Evolutionary conservation across 2,888 invertebrate genomes (phyloP), one percentile per base, ranked within the genome.

Genomic region (Polydrusus pterygomalis): DNA sequence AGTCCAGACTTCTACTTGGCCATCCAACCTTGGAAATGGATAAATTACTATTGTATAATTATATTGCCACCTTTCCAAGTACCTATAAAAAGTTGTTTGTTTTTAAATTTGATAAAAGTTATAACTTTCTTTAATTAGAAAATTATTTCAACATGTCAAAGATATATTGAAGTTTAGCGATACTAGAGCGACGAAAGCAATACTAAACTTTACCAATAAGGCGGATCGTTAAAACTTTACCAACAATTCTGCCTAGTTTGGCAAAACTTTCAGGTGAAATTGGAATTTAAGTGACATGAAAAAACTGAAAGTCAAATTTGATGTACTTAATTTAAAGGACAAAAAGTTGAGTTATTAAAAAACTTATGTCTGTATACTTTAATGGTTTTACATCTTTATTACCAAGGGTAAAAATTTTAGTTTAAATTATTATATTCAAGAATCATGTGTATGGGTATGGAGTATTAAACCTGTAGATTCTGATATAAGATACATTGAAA

Each of bases 81-180:
- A 25, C 25, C 5, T 25, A 17, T 47, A 47, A 47, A 45, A 17
- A 17, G 47, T 47, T 47, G 17, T 47, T 47, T 47, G n/a, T n/a
- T 11, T 43, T 34, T 8, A 43, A 47, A 47, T 17, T 47, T 15
- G 13, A 47, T 47, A 17, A 47, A 47, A 17, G 13, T 30, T 30
- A 30, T 5, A 56, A 56, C 56, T 18, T 30, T 11, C 15, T 15
- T n/a, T 58, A 30, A 58, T 58, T 58, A 58, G 34, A 15, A 34
- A 58, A 58, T 58, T 18, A 60, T 40, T 58, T 34, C 20, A 38
- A 58, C 8, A 58, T 58, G 34, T 34, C 38, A 69, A 18, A 56
- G 70, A 18, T 60, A 38, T 58, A 60, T 30, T 18, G 62, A 62
- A 62, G 40, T 62, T 62, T 62, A n/a, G 18, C 43, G 25, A 63